These are phyloP conservation scores for Brachypodius melanocephalos DNA, from an alignment of 2,113 vertebrate species.

Conservation along the genomic window DNA sequence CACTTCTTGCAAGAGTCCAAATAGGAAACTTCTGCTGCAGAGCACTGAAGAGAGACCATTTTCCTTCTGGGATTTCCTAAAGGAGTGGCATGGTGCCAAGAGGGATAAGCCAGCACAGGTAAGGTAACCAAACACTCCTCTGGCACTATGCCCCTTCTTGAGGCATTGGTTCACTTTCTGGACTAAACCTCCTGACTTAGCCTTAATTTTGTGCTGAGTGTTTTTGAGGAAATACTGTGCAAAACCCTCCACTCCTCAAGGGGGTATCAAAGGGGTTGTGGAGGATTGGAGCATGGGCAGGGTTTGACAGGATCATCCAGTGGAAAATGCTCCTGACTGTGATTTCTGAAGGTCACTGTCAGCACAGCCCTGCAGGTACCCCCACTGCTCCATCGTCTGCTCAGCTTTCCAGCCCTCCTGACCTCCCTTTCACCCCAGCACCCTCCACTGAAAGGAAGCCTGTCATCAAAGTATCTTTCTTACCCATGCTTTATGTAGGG, in stretches of 20 bases:
- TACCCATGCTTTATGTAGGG: background rate
- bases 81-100: background rate
- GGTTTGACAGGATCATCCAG: background rate
- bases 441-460: background rate
- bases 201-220: background rate
- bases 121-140: background rate
- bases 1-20: background rate
- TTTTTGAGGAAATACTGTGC: background rate
- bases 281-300: background rate
- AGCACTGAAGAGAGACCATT: background rate
- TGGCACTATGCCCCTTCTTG: background rate
- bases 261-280: fast-evolving
- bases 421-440: background rate
- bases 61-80: background rate
- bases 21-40: background rate
- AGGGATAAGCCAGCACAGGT: background rate
- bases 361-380: background rate
- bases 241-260: background rate
- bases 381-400: background rate
- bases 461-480: background rate
- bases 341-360: background rate
- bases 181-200: background rate
- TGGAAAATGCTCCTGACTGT: background rate
- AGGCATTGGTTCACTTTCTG: background rate
- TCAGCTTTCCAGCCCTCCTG: background rate